Evolutionary conservation across 1,140 invertebrate species (phyloP), one percentile per base, ranked within the genome.

Genomic region (Cotesia typhae): DNA sequence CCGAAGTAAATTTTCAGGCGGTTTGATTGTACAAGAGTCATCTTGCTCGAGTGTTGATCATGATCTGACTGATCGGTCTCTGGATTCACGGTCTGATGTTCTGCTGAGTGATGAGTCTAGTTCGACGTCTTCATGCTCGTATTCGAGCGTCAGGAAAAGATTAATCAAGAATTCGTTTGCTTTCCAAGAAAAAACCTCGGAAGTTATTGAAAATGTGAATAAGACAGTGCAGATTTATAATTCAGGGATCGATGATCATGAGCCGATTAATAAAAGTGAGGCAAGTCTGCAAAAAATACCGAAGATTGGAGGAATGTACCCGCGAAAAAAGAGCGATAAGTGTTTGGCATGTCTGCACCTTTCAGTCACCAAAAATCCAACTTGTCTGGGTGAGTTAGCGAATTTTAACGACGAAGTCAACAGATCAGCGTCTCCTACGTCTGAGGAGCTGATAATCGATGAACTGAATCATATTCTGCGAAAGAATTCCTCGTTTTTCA

Each of bases 281-380:
- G 14, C 5, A 0, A 17, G 4, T 38, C 36, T 70, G 51, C 51
- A 66, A 36, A 38, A 68, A 53, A 37, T 75, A 14, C 74, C 74
- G 3, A 41, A 53, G 20, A 36, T 73, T 0, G 59, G 28, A 14
- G 35, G 68, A 68, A 68, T 75, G 17, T 75, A 55, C 67, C 70
- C 66, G 0, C 78, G 84, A 73, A 79, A 69, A 51, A 80, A 79
- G 6, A 37, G 70, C 2, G 85, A 87, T 47, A 84, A 70, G 10
- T 82, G 81, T 67, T 60, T 81, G 3, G 69, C 78, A 4, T 82
- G 81, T 47, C 73, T 82, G 71, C 71, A 76, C 28, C 75, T 74
- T 59, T 69, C 74, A 7, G 61, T 68, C 60, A 9, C 41, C 4
- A 51, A 2, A 36, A 14, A 10, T 5, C 41, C 41, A 17, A 12